Evolutionary conservation across 2,113 vertebrate species (phyloP).

Genomic region (Synodontis membranacea): DNA sequence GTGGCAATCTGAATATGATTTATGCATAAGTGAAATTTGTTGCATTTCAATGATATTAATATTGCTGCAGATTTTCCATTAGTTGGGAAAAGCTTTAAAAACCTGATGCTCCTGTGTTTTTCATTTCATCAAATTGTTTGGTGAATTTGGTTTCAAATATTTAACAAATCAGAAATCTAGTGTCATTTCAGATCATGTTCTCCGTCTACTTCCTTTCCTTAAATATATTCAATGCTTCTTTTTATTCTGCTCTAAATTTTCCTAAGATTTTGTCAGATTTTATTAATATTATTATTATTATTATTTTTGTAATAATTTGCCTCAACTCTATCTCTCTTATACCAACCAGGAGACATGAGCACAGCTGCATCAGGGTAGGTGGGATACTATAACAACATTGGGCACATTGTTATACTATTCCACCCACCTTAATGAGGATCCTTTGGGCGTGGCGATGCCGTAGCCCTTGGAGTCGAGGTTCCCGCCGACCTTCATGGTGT

Average conservation of each 20-base stretch:
- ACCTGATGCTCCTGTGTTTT: conserved; percentile 29
- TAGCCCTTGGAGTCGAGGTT: conserved; percentile 99
- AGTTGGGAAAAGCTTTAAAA: neutral
- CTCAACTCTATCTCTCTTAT: conserved; percentile 77
- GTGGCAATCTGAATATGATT: neutral
- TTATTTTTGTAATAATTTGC: conserved; percentile 8
- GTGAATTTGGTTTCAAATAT: conserved; percentile 1
- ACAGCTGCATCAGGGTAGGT: conserved; percentile 99
- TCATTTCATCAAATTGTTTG: conserved; percentile 30
- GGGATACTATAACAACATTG: conserved; percentile 99
- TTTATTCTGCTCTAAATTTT: neutral
- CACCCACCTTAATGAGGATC: conserved; percentile 99
- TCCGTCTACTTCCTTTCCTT: conserved; percentile 44
- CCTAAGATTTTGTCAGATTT: conserved; percentile 35
- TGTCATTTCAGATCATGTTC: conserved; percentile 43
- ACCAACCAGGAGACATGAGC: conserved; percentile 98
- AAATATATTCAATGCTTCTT: neutral
- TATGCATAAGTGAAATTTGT: neutral
- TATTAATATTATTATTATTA: conserved; percentile 55
- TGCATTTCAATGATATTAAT: neutral
- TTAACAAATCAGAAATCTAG: neutral
- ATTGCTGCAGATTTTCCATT: neutral
- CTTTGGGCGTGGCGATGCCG: conserved; percentile 99
- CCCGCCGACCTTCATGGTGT: conserved; percentile 99
- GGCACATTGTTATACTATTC: conserved; percentile 99